Percentiles rank a stretch among this genome's conserved stretches.
These are phyloP conservation scores for Phyllotreta striolata DNA, from an alignment of 2,888 invertebrate genomes.

Conservation along the genomic window DNA sequence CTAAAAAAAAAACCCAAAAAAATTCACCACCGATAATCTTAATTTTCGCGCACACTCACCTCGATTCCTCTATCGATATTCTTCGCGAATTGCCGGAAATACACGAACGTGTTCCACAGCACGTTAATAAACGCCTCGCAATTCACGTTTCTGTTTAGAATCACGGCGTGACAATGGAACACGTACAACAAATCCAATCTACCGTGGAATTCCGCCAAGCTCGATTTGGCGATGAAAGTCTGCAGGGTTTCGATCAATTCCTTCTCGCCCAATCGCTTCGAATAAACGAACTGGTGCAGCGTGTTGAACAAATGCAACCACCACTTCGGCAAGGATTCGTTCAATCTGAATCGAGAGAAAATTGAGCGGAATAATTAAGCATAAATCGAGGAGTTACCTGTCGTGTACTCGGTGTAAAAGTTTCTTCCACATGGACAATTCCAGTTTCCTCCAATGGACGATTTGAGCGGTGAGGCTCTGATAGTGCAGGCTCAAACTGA, in stretches of 20 bases:
- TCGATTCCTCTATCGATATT: constrained; percentile 73
- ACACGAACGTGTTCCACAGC: constrained; percentile 83
- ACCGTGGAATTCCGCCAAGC: constrained; percentile 82
- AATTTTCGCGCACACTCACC: constrained; percentile 53
- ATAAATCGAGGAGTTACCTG: constrained; percentile 59
- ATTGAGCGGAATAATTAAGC: background rate
- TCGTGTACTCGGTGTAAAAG: constrained; percentile 75
- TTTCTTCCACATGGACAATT: constrained; percentile 88
- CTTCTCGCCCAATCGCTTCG: constrained; percentile 51
- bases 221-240: constrained; percentile 83
- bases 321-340: constrained; percentile 79
- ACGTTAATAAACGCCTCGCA: constrained; percentile 69
- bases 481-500: constrained; percentile 80
- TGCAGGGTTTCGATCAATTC: constrained; percentile 71
- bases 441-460: constrained; percentile 89
- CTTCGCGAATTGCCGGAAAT: constrained; percentile 80
- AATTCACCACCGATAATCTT: background rate
- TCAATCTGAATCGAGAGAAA: constrained; percentile 63
- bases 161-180: constrained; percentile 81
- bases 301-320: constrained; percentile 89
- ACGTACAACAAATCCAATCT: constrained; percentile 80
- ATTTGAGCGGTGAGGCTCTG: constrained; percentile 80
- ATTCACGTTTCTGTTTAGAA: constrained; percentile 58
- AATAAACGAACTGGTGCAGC: constrained; percentile 68
- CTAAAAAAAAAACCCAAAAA: constrained; percentile 7